A percentile compares a stretch with the other conserved stretches of the same genome.
Evolutionary conservation across 1,140 invertebrate species (phyloP).

Genomic region (Bemisia tabaci): DNA sequence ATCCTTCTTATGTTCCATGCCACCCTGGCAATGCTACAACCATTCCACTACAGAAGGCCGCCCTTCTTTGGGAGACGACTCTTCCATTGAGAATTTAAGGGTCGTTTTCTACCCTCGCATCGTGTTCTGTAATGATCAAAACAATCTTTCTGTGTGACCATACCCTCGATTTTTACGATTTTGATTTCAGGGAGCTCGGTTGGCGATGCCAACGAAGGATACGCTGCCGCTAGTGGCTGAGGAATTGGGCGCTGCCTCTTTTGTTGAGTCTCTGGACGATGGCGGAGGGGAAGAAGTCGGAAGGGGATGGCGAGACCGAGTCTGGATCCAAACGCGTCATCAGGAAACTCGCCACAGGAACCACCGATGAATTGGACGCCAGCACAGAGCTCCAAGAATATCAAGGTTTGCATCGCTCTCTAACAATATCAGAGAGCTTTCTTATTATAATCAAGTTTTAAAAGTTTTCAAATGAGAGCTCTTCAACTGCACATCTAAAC

Average conservation of each 20-base stretch:
- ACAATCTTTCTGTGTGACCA: too few species aligned
- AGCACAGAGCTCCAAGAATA: constrained; percentile 19
- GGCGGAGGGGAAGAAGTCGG: constrained; percentile 1
- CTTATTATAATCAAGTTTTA: not conserved
- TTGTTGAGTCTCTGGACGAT: constrained; percentile 17
- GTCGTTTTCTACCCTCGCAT: too few species aligned
- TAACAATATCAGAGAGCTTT: not conserved
- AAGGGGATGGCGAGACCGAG: constrained; percentile 7
- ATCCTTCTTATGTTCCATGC: too few species aligned
- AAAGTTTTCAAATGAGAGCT: not conserved
- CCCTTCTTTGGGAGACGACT: too few species aligned
- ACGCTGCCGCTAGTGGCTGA: constrained; percentile 21
- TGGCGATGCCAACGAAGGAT: constrained; percentile 20
- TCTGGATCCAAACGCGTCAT: constrained; percentile 16
- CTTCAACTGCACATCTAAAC: not conserved
- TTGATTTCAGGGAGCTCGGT: constrained; percentile 3
- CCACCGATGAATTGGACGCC: constrained; percentile 15
- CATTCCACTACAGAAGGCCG: too few species aligned
- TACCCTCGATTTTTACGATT: too few species aligned
- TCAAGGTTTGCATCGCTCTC: constrained; percentile 17
- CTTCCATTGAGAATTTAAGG: too few species aligned
- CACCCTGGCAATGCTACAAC: too few species aligned
- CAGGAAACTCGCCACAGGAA: constrained; percentile 17
- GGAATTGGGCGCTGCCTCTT: constrained; percentile 20
- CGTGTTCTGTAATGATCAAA: too few species aligned